phyloP scores from a whole-genome alignment of 2,113 vertebrate species.

The Chaenogobius annularis region DNA sequence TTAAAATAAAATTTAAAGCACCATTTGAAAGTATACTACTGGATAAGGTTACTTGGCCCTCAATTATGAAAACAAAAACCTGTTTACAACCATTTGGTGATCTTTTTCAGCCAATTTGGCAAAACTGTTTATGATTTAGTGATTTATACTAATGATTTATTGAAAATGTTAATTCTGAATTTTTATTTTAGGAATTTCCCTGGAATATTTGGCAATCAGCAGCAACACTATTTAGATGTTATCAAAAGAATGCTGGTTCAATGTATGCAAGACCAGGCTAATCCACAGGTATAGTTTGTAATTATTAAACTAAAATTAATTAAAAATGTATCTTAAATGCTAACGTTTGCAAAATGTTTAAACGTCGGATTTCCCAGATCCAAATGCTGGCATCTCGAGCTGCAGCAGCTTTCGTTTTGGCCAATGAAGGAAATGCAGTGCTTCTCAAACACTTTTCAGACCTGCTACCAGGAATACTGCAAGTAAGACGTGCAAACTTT shows the following conservation, averaged over 20 bases:
- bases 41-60: too few species aligned
- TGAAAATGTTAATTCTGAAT: not conserved
- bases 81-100: too few species aligned
- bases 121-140: too few species aligned
- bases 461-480: slow-evolving; percentile 91
- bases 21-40: too few species aligned
- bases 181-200: slow-evolving; percentile 89
- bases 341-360: too few species aligned
- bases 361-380: slow-evolving; percentile 74
- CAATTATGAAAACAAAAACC: too few species aligned
- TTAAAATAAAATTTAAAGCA: too few species aligned
- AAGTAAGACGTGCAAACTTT: slow-evolving; percentile 74
- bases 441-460: slow-evolving; percentile 96
- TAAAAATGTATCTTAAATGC: not conserved
- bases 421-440: slow-evolving; percentile 90
- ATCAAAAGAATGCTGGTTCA: slow-evolving; percentile 98
- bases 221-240: slow-evolving; percentile 97
- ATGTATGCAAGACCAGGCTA: slow-evolving; percentile 97
- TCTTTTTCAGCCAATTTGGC: too few species aligned
- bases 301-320: not conserved
- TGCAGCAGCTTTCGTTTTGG: slow-evolving; percentile 92
- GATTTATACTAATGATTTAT: too few species aligned
- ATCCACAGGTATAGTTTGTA: slow-evolving; percentile 81
- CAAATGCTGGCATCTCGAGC: slow-evolving; percentile 90
- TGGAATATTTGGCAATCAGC: slow-evolving; percentile 98